Conservation (phyloP, 2,888 invertebrate species). For the Microchrysa polita region DNA sequence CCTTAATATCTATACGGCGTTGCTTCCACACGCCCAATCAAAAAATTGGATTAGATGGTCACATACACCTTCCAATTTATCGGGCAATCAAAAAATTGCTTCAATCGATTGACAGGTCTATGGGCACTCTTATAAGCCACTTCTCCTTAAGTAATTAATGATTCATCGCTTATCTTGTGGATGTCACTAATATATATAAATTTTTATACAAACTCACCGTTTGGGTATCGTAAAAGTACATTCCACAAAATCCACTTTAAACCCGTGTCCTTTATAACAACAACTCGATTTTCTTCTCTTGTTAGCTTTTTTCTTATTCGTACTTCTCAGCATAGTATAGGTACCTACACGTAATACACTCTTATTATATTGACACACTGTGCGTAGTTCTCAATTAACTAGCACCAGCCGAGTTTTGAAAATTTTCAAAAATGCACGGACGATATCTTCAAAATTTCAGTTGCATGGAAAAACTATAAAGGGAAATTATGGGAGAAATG, state of each 20-base stretch:
- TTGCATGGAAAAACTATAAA: not conserved
- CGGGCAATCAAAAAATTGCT: no score
- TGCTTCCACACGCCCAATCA: no score
- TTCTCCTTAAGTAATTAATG: no score
- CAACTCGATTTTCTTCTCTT: not conserved
- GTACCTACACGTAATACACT: not conserved
- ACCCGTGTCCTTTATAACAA: slow-evolving; percentile 45
- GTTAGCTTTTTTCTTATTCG: slow-evolving; percentile 10
- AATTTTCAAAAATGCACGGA: not conserved
- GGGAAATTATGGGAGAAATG: not conserved
- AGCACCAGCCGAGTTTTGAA: not conserved
- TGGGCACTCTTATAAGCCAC: no score
- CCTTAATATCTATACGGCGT: no score
- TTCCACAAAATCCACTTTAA: slow-evolving; percentile 52
- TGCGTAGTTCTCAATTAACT: not conserved
- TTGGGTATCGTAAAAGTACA: slow-evolving; percentile 50
- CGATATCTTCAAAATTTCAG: not conserved
- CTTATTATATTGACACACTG: slow-evolving; percentile 2
- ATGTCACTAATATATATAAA: no score
- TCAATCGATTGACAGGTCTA: no score
- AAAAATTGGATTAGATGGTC: no score
- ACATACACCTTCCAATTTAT: no score
- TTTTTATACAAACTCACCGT: slow-evolving; percentile 44
- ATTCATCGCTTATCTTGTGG: no score
- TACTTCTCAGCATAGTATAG: slow-evolving; percentile 5